These are phyloP conservation scores for Bathynomus jamesi DNA, from an alignment of 1,140 invertebrate species.

Conservation along the genomic window DNA sequence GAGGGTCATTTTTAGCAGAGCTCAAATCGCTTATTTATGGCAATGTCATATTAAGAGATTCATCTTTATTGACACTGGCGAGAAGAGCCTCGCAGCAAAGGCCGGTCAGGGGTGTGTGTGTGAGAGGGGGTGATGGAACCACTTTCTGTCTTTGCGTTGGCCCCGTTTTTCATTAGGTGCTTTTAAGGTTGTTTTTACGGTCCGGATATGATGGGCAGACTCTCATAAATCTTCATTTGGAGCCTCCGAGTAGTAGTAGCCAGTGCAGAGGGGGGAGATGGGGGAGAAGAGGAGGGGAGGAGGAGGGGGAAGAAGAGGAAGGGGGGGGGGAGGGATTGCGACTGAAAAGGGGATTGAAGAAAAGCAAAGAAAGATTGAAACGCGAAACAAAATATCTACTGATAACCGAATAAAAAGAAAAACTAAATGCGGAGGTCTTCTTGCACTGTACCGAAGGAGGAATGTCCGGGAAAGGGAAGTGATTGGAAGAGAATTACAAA, in stretches of 20 bases:
- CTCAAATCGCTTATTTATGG: not conserved
- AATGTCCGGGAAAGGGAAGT: not conserved
- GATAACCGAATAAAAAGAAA: too few relatives aligned
- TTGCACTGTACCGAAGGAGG: too few relatives aligned
- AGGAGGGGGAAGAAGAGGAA: not conserved
- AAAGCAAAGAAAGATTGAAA: too few relatives aligned
- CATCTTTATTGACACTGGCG: not conserved
- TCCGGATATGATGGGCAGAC: not conserved
- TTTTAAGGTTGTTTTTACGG: not conserved
- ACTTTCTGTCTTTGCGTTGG: too few relatives aligned
- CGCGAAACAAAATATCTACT: too few relatives aligned
- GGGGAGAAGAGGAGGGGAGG: not conserved
- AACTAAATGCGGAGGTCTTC: too few relatives aligned
- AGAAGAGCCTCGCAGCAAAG: too few relatives aligned
- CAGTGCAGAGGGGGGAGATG: not conserved
- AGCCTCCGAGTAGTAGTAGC: not conserved
- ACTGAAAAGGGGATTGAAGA: not conserved
- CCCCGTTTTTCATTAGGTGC: not conserved
- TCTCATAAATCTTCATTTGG: not conserved
- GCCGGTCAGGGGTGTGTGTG: too few relatives aligned
- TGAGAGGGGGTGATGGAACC: too few relatives aligned
- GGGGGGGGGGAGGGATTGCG: not conserved
- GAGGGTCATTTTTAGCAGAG: not conserved
- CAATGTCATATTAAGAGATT: not conserved
- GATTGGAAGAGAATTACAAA: not conserved